These are phyloP conservation scores for Peucedramus taeniatus DNA, from an alignment of 2,113 vertebrate genomes.

Conservation along the genomic window DNA sequence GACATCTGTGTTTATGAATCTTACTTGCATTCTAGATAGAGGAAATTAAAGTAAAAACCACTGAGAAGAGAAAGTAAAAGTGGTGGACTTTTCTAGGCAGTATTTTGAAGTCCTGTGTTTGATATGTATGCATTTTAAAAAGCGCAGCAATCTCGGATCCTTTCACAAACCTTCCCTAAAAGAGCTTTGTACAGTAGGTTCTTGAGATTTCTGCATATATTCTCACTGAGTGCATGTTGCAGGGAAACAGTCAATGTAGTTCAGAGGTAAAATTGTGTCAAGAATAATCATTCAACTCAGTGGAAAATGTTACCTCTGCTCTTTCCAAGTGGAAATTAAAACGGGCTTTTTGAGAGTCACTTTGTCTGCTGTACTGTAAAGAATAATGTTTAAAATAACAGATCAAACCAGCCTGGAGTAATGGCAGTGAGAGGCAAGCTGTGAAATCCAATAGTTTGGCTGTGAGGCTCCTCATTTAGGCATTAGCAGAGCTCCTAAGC, in stretches of 20 bases:
- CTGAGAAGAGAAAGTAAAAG: background rate
- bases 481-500: constrained; percentile 36
- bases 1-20: background rate
- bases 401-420: constrained; percentile 58
- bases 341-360: constrained; percentile 68
- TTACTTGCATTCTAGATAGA: background rate
- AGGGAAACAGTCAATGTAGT: constrained; percentile 40
- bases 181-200: background rate
- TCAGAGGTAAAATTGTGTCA: constrained; percentile 69
- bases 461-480: constrained; percentile 46
- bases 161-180: background rate
- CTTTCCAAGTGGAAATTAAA: constrained; percentile 78
- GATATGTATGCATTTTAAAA: background rate
- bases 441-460: constrained; percentile 62
- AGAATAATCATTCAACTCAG: constrained; percentile 65
- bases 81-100: background rate
- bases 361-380: constrained; percentile 70
- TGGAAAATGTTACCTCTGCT: constrained; percentile 75
- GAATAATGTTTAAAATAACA: constrained; percentile 72
- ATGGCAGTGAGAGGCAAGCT: constrained; percentile 50
- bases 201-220: background rate
- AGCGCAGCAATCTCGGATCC: background rate
- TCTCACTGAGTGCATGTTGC: constrained; percentile 37
- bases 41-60: background rate
- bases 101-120: background rate